Evolutionary conservation across 37 sponge, comb jelly and placozoan species (phyloP).

Genomic region (Halisarca cf. caerulea): DNA sequence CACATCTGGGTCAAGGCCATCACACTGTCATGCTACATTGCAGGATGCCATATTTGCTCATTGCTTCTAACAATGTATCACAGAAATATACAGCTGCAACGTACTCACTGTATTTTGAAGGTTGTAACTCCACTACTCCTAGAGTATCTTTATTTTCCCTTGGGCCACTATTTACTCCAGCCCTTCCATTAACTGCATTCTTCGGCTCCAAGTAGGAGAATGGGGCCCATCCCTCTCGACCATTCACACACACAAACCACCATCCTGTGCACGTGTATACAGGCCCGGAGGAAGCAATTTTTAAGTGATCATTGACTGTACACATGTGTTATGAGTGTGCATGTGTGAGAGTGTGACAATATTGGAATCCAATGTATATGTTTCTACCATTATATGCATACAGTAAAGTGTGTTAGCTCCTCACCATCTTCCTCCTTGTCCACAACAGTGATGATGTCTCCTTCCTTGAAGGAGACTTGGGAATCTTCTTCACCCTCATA

Average conservation of each 20-base stretch:
- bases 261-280: constrained; percentile 81
- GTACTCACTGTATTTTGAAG: constrained; percentile 21
- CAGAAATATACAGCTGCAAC: too few relatives aligned
- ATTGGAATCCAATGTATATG: too few relatives aligned
- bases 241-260: constrained; percentile 81
- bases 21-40: too few relatives aligned
- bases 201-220: constrained; percentile 71
- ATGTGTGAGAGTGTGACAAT: too few relatives aligned
- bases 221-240: constrained; percentile 83
- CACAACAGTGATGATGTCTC: constrained; percentile 68
- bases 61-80: too few relatives aligned
- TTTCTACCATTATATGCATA: too few relatives aligned
- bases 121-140: too few relatives aligned
- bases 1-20: too few relatives aligned
- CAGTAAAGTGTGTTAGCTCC: neutral
- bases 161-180: neutral
- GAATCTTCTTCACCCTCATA: constrained; percentile 67
- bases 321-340: too few relatives aligned
- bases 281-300: too few relatives aligned
- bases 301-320: too few relatives aligned
- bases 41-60: too few relatives aligned
- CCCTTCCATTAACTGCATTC: neutral
- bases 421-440: constrained; percentile 87
- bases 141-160: constrained; percentile 19
- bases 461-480: constrained; percentile 75